Conservation (phyloP, 2,797 vertebrate genomes). For the Pteronotus mesoamericanus region DNA sequence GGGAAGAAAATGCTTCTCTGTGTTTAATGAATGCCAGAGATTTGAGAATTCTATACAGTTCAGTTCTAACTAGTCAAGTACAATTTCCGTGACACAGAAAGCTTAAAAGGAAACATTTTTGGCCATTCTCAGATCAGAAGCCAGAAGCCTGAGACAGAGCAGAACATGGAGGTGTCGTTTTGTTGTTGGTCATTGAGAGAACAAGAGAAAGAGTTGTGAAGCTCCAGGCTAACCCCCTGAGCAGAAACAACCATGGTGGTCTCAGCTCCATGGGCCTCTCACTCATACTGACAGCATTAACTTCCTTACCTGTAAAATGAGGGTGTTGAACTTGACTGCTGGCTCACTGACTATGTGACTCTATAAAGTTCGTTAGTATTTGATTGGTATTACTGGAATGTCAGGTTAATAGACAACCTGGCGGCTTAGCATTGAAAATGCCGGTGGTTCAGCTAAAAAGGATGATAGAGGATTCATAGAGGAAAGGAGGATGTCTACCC, state of each 20-base stretch:
- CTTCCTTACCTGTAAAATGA: neutral
- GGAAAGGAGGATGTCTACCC: neutral
- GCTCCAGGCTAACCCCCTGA: neutral
- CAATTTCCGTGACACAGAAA: neutral
- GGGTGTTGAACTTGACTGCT: neutral
- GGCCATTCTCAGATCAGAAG: neutral
- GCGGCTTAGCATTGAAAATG: neutral
- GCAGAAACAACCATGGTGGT: neutral
- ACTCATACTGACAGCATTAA: neutral
- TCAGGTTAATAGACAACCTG: neutral
- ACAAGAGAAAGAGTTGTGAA: neutral
- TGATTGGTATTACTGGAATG: neutral
- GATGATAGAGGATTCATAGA: neutral
- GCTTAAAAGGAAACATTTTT: neutral
- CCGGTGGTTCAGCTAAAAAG: neutral
- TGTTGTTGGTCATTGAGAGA: neutral
- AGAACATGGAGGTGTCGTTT: no score
- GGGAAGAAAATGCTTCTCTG: neutral
- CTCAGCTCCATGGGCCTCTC: neutral
- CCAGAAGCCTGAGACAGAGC: neutral
- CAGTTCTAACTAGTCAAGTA: neutral
- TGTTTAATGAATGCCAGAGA: slow-evolving; percentile 10
- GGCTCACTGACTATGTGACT: neutral
- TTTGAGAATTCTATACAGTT: neutral
- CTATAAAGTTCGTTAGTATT: neutral